Base-by-base conservation (phyloP, 2,888 invertebrate species). In the Acronicta leporina region DNA sequence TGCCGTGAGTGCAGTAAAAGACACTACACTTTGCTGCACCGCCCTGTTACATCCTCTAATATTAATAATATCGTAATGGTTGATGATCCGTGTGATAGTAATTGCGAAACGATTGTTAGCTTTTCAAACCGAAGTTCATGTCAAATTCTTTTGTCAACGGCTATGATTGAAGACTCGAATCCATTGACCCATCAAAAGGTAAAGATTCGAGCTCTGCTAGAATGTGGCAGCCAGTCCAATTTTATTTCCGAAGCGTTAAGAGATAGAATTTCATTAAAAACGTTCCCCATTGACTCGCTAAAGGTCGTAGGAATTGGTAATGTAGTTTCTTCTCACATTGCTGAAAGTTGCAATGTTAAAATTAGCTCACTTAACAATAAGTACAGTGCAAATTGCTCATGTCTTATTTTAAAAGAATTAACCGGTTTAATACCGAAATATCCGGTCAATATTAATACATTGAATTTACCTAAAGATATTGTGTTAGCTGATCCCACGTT, bases 11-110 rank as follows among this genome's bases (percentile, higher is more conserved):
- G 80, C 27, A 69, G 57, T 0, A 48, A 70, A 40, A 58, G 44
- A 11, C 79, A 80, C 38, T 74, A 81, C 14, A 70, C 35, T 1
- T 47, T 80, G 14, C 51, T 80, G 4, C 77, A 78, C 14, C 25
- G 45, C 9, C 41, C 45, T 14, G 40, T 56, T 9, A 4, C 46
- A 14, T 10, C 15, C 2, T 25, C 7, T 15, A 20, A 40, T n/a
- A n/a, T 6, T n/a, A 40, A 6, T 40, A 33, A 33, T 33, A 1
- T 10, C 7, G 33, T 33, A 33, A 11, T 11, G 33, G 33, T 33
- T 10, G 33, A 33, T 11, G 33, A 40, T 4, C n/a, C 13, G 6
- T 1, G 7, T 40, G n/a, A 40, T 40, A 40, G 7, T n/a, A 40
- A 6, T 40, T 40, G n/a, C 11, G 56, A 49, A 56, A 43, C 44